Percentiles rank a stretch among this genome's conserved stretches.
phyloP scores from a whole-genome alignment of 1,140 invertebrate species.

The Tyrophagus putrescentiae region DNA sequence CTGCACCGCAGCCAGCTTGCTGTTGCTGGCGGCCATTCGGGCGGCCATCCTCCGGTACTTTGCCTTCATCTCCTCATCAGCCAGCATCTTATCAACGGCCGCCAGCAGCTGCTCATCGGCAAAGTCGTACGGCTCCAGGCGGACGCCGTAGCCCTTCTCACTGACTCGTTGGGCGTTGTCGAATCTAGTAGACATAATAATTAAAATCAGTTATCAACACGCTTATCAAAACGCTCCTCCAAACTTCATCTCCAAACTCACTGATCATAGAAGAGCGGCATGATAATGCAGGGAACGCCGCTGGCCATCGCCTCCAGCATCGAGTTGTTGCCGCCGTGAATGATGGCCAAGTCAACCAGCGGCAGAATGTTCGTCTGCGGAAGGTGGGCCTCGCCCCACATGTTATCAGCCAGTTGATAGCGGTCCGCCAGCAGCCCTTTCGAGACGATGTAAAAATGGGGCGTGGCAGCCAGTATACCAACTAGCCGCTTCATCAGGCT shows the following conservation, averaged over 20 bases:
- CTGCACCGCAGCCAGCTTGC: too few relatives aligned
- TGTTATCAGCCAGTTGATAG: constrained; percentile 14
- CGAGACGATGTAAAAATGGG: constrained; percentile 4
- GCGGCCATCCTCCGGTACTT: background rate
- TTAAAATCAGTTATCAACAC: background rate
- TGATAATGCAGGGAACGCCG: constrained; percentile 15
- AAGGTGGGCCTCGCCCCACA: constrained; percentile 16
- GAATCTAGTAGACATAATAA: background rate
- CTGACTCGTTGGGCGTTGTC: constrained; percentile 22
- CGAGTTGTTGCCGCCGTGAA: constrained; percentile 27
- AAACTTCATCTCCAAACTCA: too few relatives aligned
- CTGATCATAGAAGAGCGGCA: constrained; percentile 18
- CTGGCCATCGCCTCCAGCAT: background rate
- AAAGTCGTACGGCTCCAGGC: constrained; percentile 17
- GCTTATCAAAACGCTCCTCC: background rate
- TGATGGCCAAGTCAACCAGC: constrained; percentile 27
- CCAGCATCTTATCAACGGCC: constrained; percentile 18
- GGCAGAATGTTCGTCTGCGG: constrained; percentile 14
- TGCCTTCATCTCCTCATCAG: constrained; percentile 8
- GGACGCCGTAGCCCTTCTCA: constrained; percentile 15
- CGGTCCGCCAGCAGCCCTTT: background rate
- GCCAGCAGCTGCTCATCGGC: constrained; percentile 11
- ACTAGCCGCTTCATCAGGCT: constrained; percentile 15
- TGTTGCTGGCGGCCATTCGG: too few relatives aligned
- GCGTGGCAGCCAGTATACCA: background rate